These are phyloP conservation scores for Timema podura DNA, from an alignment of 2,888 invertebrate species.

Conservation along the genomic window DNA sequence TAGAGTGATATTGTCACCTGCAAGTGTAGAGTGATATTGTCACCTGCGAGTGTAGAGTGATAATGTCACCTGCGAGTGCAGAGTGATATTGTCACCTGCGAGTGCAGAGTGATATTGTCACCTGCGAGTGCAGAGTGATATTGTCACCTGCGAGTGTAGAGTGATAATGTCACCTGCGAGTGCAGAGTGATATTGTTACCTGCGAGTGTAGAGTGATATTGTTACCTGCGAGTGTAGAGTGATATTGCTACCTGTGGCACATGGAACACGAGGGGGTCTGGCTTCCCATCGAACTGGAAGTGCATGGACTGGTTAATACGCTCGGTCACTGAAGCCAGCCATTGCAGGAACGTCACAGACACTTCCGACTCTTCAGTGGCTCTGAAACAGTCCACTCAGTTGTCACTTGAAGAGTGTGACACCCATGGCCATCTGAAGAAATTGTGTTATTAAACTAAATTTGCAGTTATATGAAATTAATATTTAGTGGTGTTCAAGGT, in stretches of 20 bases:
- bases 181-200: no score
- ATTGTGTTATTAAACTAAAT: background rate
- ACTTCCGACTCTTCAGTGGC: constrained; percentile 38
- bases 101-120: no score
- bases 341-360: constrained; percentile 53
- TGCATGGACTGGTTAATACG: constrained; percentile 71
- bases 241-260: constrained; percentile 55
- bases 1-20: no score
- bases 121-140: no score
- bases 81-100: no score
- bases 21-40: no score
- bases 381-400: constrained; percentile 22
- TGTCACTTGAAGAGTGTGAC: no score
- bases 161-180: no score
- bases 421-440: background rate
- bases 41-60: no score
- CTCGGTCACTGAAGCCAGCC: constrained; percentile 74
- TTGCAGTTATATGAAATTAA: background rate
- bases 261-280: constrained; percentile 64
- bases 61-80: no score
- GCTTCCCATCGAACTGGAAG: constrained; percentile 61
- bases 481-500: background rate
- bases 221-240: background rate
- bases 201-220: background rate
- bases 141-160: no score